phyloP scores from a whole-genome alignment of 2,113 vertebrate species.

The Parus major region DNA sequence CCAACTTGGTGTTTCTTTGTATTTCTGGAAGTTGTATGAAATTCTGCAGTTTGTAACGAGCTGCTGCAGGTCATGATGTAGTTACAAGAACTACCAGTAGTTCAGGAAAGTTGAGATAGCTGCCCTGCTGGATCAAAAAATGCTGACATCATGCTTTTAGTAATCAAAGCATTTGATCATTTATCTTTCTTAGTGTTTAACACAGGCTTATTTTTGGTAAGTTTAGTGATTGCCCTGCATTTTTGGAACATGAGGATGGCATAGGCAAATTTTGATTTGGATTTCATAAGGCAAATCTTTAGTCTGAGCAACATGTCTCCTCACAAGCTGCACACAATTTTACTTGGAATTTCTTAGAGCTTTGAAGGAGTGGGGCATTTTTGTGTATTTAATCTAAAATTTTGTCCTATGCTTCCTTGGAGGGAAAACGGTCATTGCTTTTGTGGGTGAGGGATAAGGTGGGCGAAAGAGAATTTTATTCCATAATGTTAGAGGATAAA shows the following conservation, averaged over 20 bases:
- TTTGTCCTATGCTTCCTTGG: accelerated
- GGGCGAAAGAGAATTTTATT: background rate
- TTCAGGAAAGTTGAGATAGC: background rate
- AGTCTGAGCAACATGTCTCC: background rate
- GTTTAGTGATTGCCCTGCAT: background rate
- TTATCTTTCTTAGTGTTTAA: background rate
- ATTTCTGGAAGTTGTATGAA: background rate
- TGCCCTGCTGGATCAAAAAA: background rate
- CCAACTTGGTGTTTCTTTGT: background rate
- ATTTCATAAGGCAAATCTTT: background rate
- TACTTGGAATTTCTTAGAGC: background rate
- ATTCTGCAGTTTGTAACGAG: background rate
- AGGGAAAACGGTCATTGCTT: background rate
- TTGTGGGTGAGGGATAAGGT: background rate
- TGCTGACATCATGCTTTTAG: background rate
- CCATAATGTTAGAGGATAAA: background rate
- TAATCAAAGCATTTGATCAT: background rate
- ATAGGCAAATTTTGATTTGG: background rate
- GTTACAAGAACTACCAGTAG: background rate
- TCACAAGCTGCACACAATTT: background rate
- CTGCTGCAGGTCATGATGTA: accelerated
- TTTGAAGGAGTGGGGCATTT: background rate
- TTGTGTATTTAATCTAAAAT: background rate
- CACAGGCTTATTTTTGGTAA: background rate
- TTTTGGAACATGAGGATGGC: accelerated